Base-by-base conservation (phyloP, 1,140 invertebrate genomes). In the Platyscapa corneri region DNA sequence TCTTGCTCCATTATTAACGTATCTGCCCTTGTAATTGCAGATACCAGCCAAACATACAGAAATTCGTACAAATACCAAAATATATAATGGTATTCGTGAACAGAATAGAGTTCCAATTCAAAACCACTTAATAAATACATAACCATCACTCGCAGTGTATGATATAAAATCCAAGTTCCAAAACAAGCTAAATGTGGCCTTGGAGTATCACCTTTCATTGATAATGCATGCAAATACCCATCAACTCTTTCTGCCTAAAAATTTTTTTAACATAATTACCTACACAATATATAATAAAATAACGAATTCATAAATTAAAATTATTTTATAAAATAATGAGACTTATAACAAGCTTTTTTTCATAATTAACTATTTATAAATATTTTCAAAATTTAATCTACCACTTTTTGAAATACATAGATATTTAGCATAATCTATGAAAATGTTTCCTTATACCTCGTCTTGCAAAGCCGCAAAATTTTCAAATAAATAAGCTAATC, bases 1-100 rank as follows among this genome's bases (percentile, higher is more conserved):
- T 98, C 97, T 89, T 97, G 96, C 86, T 97, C 97, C 74, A 96
- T 93, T 46, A 98, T 93, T 88, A 98, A 96, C 34, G 95, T 96
- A 90, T 98, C 97, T 0, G 98, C 98, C 88, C 98, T 94, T 2
- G 96, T 97, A 60, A 99, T 94, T 0, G 98, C 97, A 0, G 98
- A 98, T 5, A 98, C 96, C 46, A 99, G 93, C 97, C 98, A 99
- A 18, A 97, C 97, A 91, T 98, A 99, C 7, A 99, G 93, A 92
- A 98, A 98, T 94, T 99, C 98, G 93, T 98, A 98, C 39, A 99
- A 93, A 93, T 99, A 99, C 98, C 98, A 98, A 94, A 96, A 99
- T 87, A 99, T 97, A 90, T 98, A 99, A 89, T 98, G 96, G 93
- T 98, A 99, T 94, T 99, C 98, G 91, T 99, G 98, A n/a, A 97